Evolutionary conservation across 2,888 invertebrate species (phyloP).

Genomic region (Cosmopolites sordidus): DNA sequence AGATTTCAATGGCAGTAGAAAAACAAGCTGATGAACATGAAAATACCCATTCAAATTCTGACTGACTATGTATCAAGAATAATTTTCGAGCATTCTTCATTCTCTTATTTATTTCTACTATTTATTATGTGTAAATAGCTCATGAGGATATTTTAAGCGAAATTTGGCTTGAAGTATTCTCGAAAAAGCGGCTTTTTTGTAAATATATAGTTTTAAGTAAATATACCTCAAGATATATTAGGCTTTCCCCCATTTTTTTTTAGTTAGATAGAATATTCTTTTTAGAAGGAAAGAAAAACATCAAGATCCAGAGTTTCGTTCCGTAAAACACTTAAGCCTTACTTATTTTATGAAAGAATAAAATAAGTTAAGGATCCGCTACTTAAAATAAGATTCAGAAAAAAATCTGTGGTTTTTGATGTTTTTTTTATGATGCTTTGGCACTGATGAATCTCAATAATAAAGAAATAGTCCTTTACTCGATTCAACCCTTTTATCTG

Average conservation of each 20-base stretch:
- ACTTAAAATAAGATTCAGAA: background rate
- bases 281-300: conserved; percentile 1
- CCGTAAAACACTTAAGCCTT: conserved; percentile 9
- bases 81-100: conserved; percentile 28
- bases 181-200: conserved; percentile 7
- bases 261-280: background rate
- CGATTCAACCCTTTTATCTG: conserved; percentile 16
- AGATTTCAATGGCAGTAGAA: conserved; percentile 35
- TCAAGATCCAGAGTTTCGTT: background rate
- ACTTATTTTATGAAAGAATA: conserved; percentile 26
- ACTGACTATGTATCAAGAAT: conserved; percentile 39
- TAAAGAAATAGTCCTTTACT: conserved; percentile 8
- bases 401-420: background rate
- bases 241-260: conserved; percentile 12
- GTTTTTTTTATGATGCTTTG: conserved; percentile 7
- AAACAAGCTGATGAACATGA: conserved; percentile 31
- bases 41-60: conserved; percentile 37
- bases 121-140: conserved; percentile 46
- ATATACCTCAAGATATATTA: conserved; percentile 41
- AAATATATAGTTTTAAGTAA: conserved; percentile 21
- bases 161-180: background rate
- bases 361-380: conserved; percentile 26
- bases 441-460: conserved; percentile 16
- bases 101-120: conserved; percentile 48
- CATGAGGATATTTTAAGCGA: background rate